A percentile compares a stretch with the other conserved stretches of the same genome.
Evolutionary conservation across 2,797 vertebrate genomes (phyloP).

Genomic region (Bufotes viridis): DNA sequence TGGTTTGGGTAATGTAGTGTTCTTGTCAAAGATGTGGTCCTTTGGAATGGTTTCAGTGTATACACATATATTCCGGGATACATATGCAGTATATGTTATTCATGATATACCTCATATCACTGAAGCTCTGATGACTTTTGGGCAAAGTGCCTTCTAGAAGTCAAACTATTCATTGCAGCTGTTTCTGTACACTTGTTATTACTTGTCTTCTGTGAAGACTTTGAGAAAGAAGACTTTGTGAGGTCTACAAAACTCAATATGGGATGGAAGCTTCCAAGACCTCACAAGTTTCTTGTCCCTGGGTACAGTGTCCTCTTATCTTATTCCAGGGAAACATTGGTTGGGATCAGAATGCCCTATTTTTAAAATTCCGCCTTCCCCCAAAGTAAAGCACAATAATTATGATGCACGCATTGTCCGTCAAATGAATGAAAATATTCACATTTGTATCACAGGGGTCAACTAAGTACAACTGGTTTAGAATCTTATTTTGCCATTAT

Average conservation of each 20-base stretch:
- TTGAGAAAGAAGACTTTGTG: slow-evolving; percentile 47
- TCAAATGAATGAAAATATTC: not conserved
- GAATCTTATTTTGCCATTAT: too few species aligned
- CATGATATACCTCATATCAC: not conserved
- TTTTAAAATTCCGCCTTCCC: not conserved
- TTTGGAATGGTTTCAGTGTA: too few species aligned
- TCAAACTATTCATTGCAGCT: slow-evolving; percentile 50
- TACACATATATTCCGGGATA: not conserved
- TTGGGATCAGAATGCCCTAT: not conserved
- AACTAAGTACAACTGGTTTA: not conserved
- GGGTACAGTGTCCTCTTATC: slow-evolving; percentile 29
- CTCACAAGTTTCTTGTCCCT: slow-evolving; percentile 42
- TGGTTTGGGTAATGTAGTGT: too few species aligned
- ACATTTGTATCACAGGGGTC: not conserved
- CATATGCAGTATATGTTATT: not conserved
- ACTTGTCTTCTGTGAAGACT: slow-evolving; percentile 41
- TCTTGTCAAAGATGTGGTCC: too few species aligned
- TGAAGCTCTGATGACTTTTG: not conserved
- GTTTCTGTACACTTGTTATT: slow-evolving; percentile 46
- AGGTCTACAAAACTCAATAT: slow-evolving; percentile 48
- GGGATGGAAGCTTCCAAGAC: slow-evolving; percentile 19
- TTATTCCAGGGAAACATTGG: slow-evolving; percentile 22
- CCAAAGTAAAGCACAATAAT: not conserved
- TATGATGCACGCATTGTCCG: not conserved
- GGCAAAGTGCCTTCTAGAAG: slow-evolving; percentile 26